Conservation (phyloP, 92 coral and sea anemone species). For the Galaxea fascicularis region DNA sequence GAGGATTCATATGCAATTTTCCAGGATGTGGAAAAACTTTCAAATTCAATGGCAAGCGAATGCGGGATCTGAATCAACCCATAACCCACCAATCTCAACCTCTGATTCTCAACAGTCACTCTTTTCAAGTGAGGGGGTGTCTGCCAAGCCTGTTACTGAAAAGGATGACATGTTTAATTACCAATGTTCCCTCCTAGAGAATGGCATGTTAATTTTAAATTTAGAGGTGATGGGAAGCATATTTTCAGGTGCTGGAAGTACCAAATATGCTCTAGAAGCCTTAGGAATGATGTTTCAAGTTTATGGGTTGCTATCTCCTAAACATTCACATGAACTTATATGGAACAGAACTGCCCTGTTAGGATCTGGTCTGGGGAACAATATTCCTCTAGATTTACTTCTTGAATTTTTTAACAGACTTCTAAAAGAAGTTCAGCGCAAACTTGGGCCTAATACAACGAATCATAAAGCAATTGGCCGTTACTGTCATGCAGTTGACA, state of each 20-base stretch:
- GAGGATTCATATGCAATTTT: slow-evolving; percentile 61
- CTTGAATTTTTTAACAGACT: slow-evolving; percentile 68
- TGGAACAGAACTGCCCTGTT: slow-evolving; percentile 76
- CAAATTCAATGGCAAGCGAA: slow-evolving; percentile 64
- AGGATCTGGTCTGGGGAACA: slow-evolving; percentile 61
- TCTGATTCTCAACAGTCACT: slow-evolving; percentile 33
- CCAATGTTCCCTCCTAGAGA: slow-evolving; percentile 72
- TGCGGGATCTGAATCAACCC: slow-evolving; percentile 66
- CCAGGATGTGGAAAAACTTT: slow-evolving; percentile 72
- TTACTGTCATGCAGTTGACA: slow-evolving; percentile 75
- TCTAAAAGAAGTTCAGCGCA: slow-evolving; percentile 68
- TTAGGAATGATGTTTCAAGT: slow-evolving; percentile 70
- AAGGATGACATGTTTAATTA: slow-evolving; percentile 76
- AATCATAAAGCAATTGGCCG: slow-evolving; percentile 73
- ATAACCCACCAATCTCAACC: slow-evolving; percentile 46
- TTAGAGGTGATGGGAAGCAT: slow-evolving; percentile 76
- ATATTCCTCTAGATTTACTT: slow-evolving; percentile 67
- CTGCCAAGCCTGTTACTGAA: slow-evolving; percentile 25
- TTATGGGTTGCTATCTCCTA: slow-evolving; percentile 74
- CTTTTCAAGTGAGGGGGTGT: slow-evolving; percentile 15
- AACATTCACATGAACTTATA: slow-evolving; percentile 67
- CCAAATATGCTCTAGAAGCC: slow-evolving; percentile 80
- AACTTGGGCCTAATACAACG: slow-evolving; percentile 74
- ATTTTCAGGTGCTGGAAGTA: slow-evolving; percentile 76
- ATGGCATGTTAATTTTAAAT: slow-evolving; percentile 68